Evolutionary conservation across 2,113 vertebrate genomes (phyloP), one percentile per base, ranked within the genome.

Genomic region (Podarcis raffonei): DNA sequence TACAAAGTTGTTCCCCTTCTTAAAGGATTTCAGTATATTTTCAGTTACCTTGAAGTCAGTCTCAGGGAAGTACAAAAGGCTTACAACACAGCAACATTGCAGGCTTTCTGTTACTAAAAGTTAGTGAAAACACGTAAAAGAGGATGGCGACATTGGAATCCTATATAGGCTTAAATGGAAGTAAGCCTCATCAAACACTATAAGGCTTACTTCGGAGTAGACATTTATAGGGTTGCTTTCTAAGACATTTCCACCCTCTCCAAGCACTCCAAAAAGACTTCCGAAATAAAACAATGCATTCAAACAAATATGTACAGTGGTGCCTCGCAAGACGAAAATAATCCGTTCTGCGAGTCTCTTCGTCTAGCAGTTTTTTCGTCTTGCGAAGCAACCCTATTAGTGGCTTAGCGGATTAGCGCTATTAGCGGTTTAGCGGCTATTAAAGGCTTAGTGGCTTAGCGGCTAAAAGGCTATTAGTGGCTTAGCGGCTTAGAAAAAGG

Each of bases 41-140:
- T 89, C 6, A 23, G 53, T 66, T 57, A 39, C 81, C 66, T 87
- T 22, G 87, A 92, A 85, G 57, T 88, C 87, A 92, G 87, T 1
- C 59, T 89, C 82, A 78, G 53, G 1, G 91, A 37, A 86, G 75
- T 92, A 91, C 75, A 81, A 76, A 88, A 80, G 88, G 76, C 76
- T 20, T 62, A 90, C 66, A 94, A 82, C n/a, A 87, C 5, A 92
- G 91, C 91, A 62, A 88, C 53, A 66, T 4, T 89, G 68, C 66
- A 85, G 84, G 86, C 22, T 35, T 20, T 90, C 53, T 84, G 30
- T 23, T 89, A 84, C 30, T 90, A 77, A 0, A 25, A 92, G 89
- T 86, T 88, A 85, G 66, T 59, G 74, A 86, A 84, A 89, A 74
- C 81, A 84, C n/a, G 62, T 80, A 81, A 89, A 85, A 81, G 53